Conservation (phyloP, 2,797 vertebrate species). For the Pseudotriccus pelzelni region DNA sequence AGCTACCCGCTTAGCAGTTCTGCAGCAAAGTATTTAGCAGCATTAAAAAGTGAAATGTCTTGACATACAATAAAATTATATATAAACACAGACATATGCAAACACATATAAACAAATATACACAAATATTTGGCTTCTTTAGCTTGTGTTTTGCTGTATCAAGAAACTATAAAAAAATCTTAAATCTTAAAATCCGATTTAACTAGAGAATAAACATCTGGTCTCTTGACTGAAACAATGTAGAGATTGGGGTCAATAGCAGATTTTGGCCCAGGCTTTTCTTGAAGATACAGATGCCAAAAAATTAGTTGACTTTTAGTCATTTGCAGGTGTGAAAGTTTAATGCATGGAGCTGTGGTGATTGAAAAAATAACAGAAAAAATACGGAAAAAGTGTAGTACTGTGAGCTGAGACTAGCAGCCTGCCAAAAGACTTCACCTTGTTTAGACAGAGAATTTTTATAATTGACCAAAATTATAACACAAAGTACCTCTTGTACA, state of each 20-base stretch:
- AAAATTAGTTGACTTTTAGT: conserved; percentile 45
- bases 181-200: not conserved
- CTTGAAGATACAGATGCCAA: conserved; percentile 9
- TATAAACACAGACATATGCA: not conserved
- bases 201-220: not conserved
- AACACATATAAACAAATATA: not conserved
- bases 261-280: conserved; percentile 1
- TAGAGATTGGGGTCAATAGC: not conserved
- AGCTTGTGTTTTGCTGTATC: not conserved
- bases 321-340: conserved; percentile 58
- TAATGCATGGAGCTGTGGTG: conserved; percentile 32
- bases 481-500: not conserved
- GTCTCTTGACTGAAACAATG: not conserved
- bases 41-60: not conserved
- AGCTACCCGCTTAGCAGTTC: not conserved
- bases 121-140: not conserved
- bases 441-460: conserved; percentile 20
- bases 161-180: not conserved
- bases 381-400: not conserved
- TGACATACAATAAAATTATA: not conserved
- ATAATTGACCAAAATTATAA: not conserved
- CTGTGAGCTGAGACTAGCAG: conserved; percentile 20
- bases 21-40: not conserved
- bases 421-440: conserved; percentile 7
- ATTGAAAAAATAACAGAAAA: conserved; percentile 58